Base-by-base conservation (phyloP, 2,113 vertebrate genomes). In the Ondatra zibethicus region DNA sequence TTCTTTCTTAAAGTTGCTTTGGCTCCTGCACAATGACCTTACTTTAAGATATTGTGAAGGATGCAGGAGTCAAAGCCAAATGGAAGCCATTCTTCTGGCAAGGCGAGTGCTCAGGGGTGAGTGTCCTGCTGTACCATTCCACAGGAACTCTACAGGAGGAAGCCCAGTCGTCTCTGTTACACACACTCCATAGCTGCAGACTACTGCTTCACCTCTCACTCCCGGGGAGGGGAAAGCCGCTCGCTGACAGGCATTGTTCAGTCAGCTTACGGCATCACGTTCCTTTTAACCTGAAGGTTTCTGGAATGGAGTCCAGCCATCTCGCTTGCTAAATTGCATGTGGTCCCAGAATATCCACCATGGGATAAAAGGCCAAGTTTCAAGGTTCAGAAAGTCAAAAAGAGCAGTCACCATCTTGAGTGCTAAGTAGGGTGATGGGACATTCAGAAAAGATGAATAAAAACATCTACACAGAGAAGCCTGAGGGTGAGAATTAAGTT, bases 391-490 rank as follows among this genome's bases (percentile, higher is more conserved):
- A 94, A 89, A 89, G 58, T 63, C 3, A n/a, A 39, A 63, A 39
- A 63, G 27, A 76, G 65, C 27, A 58, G 82, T 45, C 80, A 93
- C 77, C 91, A 86, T 77, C 76, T 88, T 47, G 47, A 91, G 89
- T 58, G 39, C 25, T 84, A n/a, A 93, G 47, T 72, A 81, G 80
- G n/a, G 4, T 58, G 47, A 68, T 0, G 89, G 33, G 78, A 42
- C 8, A 94, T 70, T 95, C 42, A 73, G 92, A 25, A 92, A 95
- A 84, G 31, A 63, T 82, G 88, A 89, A 97, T 93, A 88, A 94
- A 96, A 96, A 87, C 7, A 47, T 95, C 75, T 75, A 86, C 52
- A 84, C 86, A 65, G 88, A 80, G 86, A 82, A 68, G 78, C 45
- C 23, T 84, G 61, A 96, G 70, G n/a, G 68, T 45, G 76, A 93